Conservation (phyloP, 2,113 vertebrate species). For the Herpetotheres cachinnans region DNA sequence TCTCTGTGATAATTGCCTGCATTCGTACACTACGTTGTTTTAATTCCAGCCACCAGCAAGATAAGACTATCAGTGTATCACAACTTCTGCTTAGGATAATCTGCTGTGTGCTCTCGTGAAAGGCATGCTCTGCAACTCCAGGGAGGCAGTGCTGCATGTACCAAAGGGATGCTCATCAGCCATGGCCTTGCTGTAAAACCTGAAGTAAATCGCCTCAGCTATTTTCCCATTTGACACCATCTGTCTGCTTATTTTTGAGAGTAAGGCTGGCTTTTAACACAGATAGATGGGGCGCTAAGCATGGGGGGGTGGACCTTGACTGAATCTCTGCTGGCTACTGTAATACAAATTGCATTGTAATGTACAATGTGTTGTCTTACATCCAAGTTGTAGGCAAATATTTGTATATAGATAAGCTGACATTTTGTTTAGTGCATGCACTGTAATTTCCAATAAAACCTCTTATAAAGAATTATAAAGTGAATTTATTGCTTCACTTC, state of each 20-base stretch:
- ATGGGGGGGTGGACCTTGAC: not conserved
- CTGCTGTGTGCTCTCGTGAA: not conserved
- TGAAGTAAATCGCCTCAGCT: not conserved
- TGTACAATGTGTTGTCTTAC: not conserved
- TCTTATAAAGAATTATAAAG: conserved; percentile 23
- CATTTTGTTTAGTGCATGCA: conserved; percentile 8
- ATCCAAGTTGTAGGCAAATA: not conserved
- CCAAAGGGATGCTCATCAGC: not conserved
- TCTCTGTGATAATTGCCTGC: not conserved
- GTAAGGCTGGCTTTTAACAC: not conserved
- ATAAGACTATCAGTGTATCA: not conserved
- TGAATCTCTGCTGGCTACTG: not conserved
- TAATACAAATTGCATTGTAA: not conserved
- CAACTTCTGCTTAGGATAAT: not conserved
- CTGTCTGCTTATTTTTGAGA: not conserved
- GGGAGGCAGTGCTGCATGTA: not conserved
- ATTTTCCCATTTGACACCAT: not conserved
- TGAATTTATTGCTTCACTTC: conserved; percentile 35
- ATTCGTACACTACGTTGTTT: not conserved
- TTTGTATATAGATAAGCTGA: conserved; percentile 17
- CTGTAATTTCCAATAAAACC: conserved; percentile 24
- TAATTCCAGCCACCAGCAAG: conserved; percentile 22
- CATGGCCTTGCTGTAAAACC: not conserved
- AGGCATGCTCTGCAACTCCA: not conserved
- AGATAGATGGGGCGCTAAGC: not conserved